These are phyloP conservation scores for Hylaeus anthracinus DNA, from an alignment of 1,140 invertebrate species.

Conservation along the genomic window DNA sequence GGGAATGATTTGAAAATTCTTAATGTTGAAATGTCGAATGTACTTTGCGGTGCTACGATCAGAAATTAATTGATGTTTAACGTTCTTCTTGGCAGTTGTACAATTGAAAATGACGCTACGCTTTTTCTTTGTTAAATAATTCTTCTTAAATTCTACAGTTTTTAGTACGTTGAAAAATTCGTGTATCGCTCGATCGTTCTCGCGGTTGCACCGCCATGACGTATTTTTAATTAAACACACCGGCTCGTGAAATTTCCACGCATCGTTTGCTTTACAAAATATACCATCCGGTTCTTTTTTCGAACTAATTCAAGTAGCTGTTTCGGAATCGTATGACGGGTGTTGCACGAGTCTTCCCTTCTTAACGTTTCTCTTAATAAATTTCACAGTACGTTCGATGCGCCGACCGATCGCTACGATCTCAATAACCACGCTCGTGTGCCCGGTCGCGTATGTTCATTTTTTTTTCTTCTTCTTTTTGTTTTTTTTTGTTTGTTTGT, in stretches of 20 bases:
- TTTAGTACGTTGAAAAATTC: slow-evolving; percentile 30
- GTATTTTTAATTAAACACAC: neutral
- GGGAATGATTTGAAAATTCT: neutral
- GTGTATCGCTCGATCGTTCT: slow-evolving; percentile 26
- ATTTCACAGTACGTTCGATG: slow-evolving; percentile 47
- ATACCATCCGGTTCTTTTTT: slow-evolving; percentile 1
- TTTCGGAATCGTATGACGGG: slow-evolving; percentile 33
- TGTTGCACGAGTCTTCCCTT: slow-evolving; percentile 56
- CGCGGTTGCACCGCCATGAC: neutral
- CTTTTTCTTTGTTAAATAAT: neutral
- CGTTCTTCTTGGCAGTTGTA: neutral
- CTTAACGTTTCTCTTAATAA: slow-evolving; percentile 42
- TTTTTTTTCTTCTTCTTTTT: too few relatives aligned
- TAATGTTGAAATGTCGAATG: neutral
- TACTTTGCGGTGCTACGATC: neutral
- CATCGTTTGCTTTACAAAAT: slow-evolving; percentile 25
- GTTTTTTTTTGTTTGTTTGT: too few relatives aligned
- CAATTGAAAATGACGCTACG: neutral
- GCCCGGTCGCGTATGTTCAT: neutral
- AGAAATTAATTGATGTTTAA: neutral
- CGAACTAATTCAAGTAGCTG: slow-evolving; percentile 10
- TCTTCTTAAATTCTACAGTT: slow-evolving; percentile 23
- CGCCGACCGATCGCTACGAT: slow-evolving; percentile 53
- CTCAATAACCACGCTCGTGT: slow-evolving; percentile 37
- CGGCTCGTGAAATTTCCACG: neutral